phyloP scores from a whole-genome alignment of 2,113 vertebrate genomes.

The Pseudorectes ferrugineus region DNA sequence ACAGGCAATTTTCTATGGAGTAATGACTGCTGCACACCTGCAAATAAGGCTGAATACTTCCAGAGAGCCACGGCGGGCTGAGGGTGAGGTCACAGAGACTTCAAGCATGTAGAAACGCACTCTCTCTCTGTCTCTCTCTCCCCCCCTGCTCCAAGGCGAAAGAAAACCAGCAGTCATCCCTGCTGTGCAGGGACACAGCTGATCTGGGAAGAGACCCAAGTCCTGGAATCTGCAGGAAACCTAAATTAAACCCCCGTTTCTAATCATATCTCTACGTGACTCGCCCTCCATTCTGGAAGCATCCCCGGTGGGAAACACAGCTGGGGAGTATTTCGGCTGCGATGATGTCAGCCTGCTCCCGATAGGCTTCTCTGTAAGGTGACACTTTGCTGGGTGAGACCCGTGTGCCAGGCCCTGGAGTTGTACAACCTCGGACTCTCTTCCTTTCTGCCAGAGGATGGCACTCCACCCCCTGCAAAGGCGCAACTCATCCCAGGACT shows the following conservation, averaged over 20 bases:
- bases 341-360: constrained; percentile 64
- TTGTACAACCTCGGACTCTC: neutral
- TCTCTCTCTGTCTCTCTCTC: neutral
- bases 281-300: constrained; percentile 32
- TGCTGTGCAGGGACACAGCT: neutral
- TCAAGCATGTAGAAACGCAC: neutral
- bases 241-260: constrained; percentile 15
- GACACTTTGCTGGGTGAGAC: neutral
- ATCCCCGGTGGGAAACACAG: constrained; percentile 54
- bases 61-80: neutral
- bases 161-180: neutral
- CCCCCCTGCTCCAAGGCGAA: neutral
- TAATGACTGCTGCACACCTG: neutral
- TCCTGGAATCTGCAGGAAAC: constrained; percentile 44
- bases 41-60: neutral
- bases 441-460: constrained; percentile 39
- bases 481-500: neutral
- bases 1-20: neutral
- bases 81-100: neutral
- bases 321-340: constrained; percentile 50
- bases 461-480: constrained; percentile 17
- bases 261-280: constrained; percentile 22
- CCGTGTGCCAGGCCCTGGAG: neutral
- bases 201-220: constrained; percentile 9
- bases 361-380: constrained; percentile 54